Evolutionary conservation across 2,797 vertebrate species (phyloP), one percentile per base, ranked within the genome.

Genomic region (Glossophaga mutica): DNA sequence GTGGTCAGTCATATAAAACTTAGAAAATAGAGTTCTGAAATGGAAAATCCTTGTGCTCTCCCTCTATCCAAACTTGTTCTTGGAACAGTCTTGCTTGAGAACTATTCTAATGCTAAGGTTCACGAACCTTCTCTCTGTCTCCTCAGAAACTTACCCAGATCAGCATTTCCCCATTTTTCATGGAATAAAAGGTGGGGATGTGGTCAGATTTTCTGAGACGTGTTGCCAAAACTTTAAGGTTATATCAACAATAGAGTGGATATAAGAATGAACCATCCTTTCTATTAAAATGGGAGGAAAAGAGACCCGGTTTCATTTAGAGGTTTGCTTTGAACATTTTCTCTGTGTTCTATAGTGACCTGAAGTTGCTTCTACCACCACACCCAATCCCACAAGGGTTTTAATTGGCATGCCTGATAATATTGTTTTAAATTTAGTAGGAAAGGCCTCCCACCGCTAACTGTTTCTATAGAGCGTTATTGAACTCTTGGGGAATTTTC

Each of bases 391-490:
- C 97, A 95, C 94, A 96, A 97, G 95, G 95, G 73, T 95, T 95
- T 97, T 96, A 96, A 97, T 95, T 96, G 97, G 96, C 96, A 83
- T 94, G 96, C 96, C 78, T 95, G 89, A 97, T 97, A 97, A 97
- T 98, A 97, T 97, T 98, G 97, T 97, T 97, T 97, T 97, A 98
- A 97, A 97, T 97, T 96, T 96, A 97, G 96, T 67, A 96, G 87
- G 87, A 92, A 91, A 95, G 97, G 93, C 96, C 97, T 96, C 97
- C 97, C 94, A 96, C 96, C 81, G 97, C 89, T 96, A 86, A 96
- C 97, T 93, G 97, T 97, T 96, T 97, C 97, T 97, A 97, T 96
- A 97, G 95, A 96, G 96, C 16, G 7, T 97, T 97, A 98, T 96
- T 94, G 87, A 97, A 90, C 97, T 97, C 97, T 94, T 92, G 97